These are phyloP conservation scores for Hylia prasina DNA, from an alignment of 2,113 vertebrate species.

Conservation along the genomic window DNA sequence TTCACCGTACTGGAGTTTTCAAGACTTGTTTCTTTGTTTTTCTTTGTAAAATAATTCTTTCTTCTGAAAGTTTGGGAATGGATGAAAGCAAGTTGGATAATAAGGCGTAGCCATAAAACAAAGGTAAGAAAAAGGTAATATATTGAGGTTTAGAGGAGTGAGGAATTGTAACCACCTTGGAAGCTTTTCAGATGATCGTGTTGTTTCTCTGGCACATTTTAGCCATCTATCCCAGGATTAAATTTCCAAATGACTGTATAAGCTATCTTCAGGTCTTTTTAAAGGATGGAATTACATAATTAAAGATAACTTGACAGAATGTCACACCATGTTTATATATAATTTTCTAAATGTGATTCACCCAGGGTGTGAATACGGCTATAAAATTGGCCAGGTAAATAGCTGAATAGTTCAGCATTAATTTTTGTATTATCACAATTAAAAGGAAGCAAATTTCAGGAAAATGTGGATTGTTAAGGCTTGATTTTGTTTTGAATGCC, in stretches of 20 bases:
- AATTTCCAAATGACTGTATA: background rate
- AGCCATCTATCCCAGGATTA: background rate
- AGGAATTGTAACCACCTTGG: background rate
- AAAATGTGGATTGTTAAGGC: background rate
- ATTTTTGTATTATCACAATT: background rate
- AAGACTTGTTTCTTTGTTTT: background rate
- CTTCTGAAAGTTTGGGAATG: background rate
- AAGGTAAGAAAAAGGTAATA: background rate
- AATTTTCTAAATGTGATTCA: slow-evolving; percentile 30
- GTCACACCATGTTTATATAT: background rate
- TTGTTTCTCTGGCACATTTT: background rate
- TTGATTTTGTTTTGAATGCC: background rate
- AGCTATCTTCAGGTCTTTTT: background rate
- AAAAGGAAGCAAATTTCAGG: background rate
- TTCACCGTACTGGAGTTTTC: background rate
- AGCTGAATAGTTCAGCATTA: background rate
- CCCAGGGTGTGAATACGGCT: background rate
- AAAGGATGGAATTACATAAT: background rate
- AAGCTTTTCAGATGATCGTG: background rate
- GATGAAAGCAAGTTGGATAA: background rate
- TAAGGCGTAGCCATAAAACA: background rate
- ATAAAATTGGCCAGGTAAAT: background rate
- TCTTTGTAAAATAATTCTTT: background rate
- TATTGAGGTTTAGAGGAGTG: background rate
- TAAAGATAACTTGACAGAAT: background rate